Evolutionary conservation across 2,113 vertebrate species (phyloP).

Genomic region (Atractosteus spatula): DNA sequence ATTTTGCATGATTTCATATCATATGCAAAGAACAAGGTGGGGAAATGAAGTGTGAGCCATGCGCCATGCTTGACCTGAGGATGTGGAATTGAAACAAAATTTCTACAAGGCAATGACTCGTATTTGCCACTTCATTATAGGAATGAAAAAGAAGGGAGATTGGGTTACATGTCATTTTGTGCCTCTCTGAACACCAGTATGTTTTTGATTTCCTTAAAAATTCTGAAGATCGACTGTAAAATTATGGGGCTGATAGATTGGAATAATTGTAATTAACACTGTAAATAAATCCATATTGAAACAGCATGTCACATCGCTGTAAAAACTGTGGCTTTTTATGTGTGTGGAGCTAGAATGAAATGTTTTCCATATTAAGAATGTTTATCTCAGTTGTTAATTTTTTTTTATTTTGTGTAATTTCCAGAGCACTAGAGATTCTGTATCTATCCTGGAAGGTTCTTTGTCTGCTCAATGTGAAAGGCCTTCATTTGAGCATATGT

Average conservation of each 20-base stretch:
- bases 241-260: constrained; percentile 23
- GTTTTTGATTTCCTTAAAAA: constrained; percentile 23
- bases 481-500: background rate
- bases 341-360: background rate
- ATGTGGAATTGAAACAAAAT: constrained; percentile 32
- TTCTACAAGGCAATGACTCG: constrained; percentile 24
- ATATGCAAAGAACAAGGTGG: constrained; percentile 23
- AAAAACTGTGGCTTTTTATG: background rate
- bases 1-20: constrained; percentile 34
- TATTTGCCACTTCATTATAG: constrained; percentile 32
- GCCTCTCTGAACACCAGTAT: constrained; percentile 14
- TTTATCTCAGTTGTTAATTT: background rate
- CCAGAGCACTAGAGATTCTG: background rate
- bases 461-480: background rate
- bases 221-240: constrained; percentile 24
- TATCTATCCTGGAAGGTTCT: background rate
- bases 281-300: constrained; percentile 28
- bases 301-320: background rate
- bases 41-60: constrained; percentile 8
- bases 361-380: constrained; percentile 1
- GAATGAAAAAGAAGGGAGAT: constrained; percentile 16
- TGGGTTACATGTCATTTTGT: constrained; percentile 30
- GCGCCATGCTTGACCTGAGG: constrained; percentile 22
- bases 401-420: background rate
- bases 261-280: constrained; percentile 20